A percentile compares a stretch with the other conserved stretches of the same genome.
phyloP scores from a whole-genome alignment of 1,140 invertebrate species.

The Arion vulgaris region DNA sequence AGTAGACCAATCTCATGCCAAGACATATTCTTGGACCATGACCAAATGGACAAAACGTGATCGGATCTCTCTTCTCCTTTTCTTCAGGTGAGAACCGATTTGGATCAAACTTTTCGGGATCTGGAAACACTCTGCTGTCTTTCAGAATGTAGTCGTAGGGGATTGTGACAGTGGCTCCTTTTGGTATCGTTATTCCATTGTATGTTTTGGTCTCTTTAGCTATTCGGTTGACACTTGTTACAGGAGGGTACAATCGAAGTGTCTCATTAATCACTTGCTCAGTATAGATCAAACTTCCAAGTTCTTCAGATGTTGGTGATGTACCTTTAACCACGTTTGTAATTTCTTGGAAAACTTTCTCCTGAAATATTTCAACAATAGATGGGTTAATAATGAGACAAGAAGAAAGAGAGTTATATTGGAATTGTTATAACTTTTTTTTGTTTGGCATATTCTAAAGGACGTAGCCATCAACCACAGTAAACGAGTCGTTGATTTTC shows the following conservation, averaged over 20 bases:
- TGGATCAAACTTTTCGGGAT: conserved; percentile 29
- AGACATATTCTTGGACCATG: conserved; percentile 13
- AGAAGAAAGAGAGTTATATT: no score
- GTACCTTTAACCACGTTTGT: background rate
- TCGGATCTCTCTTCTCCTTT: conserved; percentile 43
- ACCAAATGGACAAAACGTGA: conserved; percentile 23
- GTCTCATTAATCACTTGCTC: conserved; percentile 10
- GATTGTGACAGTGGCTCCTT: background rate
- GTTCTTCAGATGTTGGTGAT: background rate
- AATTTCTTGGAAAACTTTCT: conserved; percentile 26
- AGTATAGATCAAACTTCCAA: background rate
- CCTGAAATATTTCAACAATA: background rate
- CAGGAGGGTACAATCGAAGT: conserved; percentile 10
- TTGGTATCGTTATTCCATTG: conserved; percentile 11
- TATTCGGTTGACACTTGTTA: background rate
- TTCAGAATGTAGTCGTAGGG: background rate
- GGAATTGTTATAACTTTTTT: no score
- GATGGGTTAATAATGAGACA: no score
- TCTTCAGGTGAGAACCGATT: conserved; percentile 56
- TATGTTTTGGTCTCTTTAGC: background rate
- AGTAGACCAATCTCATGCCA: background rate
- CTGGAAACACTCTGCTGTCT: conserved; percentile 7
- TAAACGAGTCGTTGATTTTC: no score
- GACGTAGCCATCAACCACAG: no score
- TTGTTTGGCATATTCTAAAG: no score